phyloP scores from a whole-genome alignment of 2,113 vertebrate genomes.

The Cololabis saira region DNA sequence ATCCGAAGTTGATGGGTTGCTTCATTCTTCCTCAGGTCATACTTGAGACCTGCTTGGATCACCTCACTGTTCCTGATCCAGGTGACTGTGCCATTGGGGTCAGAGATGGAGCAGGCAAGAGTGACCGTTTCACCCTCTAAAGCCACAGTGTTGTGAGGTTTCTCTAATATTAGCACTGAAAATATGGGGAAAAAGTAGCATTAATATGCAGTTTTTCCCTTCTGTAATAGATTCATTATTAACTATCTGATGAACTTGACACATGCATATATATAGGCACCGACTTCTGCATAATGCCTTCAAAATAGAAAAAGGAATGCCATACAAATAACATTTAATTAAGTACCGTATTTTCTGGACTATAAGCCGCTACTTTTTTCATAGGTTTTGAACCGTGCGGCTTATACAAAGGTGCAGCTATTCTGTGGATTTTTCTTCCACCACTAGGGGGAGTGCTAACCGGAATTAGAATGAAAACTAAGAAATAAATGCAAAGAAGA shows the following conservation, averaged over 20 bases:
- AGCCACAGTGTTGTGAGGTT: constrained; percentile 69
- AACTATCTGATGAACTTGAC: not conserved
- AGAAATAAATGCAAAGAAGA: too few relatives aligned
- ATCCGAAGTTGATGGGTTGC: constrained; percentile 75
- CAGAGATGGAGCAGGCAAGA: constrained; percentile 84
- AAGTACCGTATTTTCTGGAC: too few relatives aligned
- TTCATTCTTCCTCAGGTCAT: constrained; percentile 69
- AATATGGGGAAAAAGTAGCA: constrained; percentile 59
- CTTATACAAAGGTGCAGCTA: too few relatives aligned
- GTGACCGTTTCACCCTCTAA: constrained; percentile 82
- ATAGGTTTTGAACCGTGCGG: too few relatives aligned
- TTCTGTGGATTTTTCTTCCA: too few relatives aligned
- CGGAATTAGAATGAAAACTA: too few relatives aligned
- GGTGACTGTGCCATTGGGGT: constrained; percentile 64
- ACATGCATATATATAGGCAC: constrained; percentile 17
- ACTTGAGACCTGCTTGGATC: constrained; percentile 73
- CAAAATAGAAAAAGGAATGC: not conserved
- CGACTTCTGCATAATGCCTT: constrained; percentile 8
- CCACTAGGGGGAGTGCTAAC: too few relatives aligned
- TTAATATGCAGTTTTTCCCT: constrained; percentile 19
- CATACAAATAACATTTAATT: too few relatives aligned
- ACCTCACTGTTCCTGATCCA: constrained; percentile 68
- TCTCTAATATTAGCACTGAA: constrained; percentile 78
- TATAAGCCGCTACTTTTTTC: too few relatives aligned
- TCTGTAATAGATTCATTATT: not conserved